Conservation (phyloP, 2,888 invertebrate species). For the Galerucella nymphaeae region DNA sequence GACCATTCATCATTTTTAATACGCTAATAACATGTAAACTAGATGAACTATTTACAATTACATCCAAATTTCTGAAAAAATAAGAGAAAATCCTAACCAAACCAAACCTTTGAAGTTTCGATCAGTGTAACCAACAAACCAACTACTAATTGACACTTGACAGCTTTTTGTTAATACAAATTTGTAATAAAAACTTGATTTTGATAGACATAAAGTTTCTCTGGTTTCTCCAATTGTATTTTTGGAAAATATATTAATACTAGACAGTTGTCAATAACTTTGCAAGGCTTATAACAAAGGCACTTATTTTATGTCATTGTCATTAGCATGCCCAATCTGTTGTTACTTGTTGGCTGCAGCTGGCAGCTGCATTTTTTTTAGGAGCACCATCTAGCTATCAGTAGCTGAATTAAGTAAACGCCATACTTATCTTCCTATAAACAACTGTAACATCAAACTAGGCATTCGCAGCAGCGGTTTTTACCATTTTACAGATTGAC, state of each 20-base stretch:
- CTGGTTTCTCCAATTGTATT: no score
- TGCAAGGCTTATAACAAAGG: no score
- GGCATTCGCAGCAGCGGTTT: background rate
- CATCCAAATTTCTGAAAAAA: slow-evolving; percentile 5
- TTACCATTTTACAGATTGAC: background rate
- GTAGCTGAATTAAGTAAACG: background rate
- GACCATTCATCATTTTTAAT: slow-evolving; percentile 31
- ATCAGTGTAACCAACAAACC: background rate
- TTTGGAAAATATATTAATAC: no score
- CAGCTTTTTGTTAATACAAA: background rate
- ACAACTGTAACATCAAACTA: no score
- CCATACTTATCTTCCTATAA: background rate
- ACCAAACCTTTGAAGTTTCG: background rate
- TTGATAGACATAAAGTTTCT: no score
- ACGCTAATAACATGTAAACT: background rate
- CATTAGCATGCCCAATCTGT: no score
- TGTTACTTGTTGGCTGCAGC: no score
- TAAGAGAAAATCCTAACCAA: background rate
- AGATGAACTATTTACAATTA: background rate
- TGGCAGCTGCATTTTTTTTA: background rate
- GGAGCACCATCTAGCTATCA: background rate
- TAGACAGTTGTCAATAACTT: no score
- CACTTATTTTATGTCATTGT: no score
- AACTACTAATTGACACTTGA: background rate
- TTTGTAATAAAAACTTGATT: no score